phyloP scores from a whole-genome alignment of 2,888 invertebrate genomes.

The Lepidocyrtinus sp. region DNA sequence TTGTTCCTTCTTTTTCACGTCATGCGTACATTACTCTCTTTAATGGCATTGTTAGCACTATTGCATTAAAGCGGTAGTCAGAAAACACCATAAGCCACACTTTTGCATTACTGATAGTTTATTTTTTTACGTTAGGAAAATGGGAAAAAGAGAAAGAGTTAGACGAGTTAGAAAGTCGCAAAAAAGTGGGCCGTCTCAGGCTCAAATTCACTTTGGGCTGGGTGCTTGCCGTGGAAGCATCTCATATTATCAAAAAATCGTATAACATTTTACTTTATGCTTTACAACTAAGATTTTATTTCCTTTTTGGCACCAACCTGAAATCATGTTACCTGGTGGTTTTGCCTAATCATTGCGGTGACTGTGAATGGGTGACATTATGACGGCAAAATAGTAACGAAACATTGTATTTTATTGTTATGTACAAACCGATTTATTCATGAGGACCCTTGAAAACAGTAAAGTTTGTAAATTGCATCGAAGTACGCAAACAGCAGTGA shows the following conservation, averaged over 20 bases:
- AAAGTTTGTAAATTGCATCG: conserved; percentile 4
- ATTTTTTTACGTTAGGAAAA: conserved; percentile 38
- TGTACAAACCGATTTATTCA: conserved; percentile 29
- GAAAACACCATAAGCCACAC: conserved; percentile 20
- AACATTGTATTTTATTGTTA: neutral
- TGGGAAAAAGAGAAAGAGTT: conserved; percentile 62
- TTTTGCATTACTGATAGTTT: conserved; percentile 1
- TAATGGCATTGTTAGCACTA: conserved; percentile 16
- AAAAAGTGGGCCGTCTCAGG: conserved; percentile 68
- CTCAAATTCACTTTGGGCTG: conserved; percentile 69
- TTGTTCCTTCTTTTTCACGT: conserved; percentile 10
- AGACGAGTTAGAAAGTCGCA: conserved; percentile 68
- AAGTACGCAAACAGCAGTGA: neutral
- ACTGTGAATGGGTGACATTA: conserved; percentile 12
- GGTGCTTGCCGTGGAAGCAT: conserved; percentile 68
- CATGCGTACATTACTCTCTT: conserved; percentile 18
- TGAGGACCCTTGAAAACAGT: conserved; percentile 47
- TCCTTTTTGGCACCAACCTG: neutral
- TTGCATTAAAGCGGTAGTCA: conserved; percentile 18
- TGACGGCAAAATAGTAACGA: neutral
- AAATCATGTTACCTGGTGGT: conserved; percentile 8
- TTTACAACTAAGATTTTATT: conserved; percentile 10
- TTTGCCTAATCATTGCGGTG: conserved; percentile 6
- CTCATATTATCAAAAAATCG: conserved; percentile 25
- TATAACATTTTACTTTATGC: too few species aligned